These are phyloP conservation scores for Chondrilla cf. caribensis DNA, from an alignment of 37 sponge, comb jelly and placozoan genomes.

Conservation along the genomic window DNA sequence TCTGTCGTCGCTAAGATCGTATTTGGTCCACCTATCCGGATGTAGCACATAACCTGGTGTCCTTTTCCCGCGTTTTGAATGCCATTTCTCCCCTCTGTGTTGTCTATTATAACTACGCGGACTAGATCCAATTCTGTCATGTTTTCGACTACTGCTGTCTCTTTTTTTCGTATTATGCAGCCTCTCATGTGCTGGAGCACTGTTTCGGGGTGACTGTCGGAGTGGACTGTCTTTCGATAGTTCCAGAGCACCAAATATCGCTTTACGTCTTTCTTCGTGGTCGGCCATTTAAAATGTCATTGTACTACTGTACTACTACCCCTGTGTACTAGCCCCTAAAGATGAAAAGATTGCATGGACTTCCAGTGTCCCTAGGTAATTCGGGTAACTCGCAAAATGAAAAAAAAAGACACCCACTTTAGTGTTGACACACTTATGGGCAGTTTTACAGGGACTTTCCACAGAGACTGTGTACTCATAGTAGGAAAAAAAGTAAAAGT, in stretches of 20 bases:
- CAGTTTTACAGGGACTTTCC: too few species aligned
- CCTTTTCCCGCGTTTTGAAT: background rate
- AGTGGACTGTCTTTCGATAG: constrained; percentile 4
- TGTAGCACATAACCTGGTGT: background rate
- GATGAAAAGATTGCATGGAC: too few species aligned
- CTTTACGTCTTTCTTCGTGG: background rate
- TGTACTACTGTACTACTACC: too few species aligned
- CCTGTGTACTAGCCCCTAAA: too few species aligned
- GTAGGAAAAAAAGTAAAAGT: too few species aligned
- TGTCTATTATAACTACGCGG: background rate
- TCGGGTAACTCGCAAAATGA: too few species aligned
- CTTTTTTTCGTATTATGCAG: too few species aligned
- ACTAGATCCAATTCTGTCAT: background rate
- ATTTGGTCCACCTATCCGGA: constrained; percentile 54
- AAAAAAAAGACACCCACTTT: too few species aligned
- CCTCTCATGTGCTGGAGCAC: too few species aligned
- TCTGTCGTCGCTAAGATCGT: constrained; percentile 48
- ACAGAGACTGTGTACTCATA: too few species aligned
- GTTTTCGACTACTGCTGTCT: background rate
- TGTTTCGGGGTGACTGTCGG: background rate
- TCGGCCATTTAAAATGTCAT: constrained; percentile 7
- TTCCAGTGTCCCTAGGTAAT: too few species aligned
- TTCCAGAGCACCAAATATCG: background rate
- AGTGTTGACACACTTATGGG: too few species aligned
- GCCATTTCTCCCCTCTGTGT: background rate